phyloP scores from a whole-genome alignment of 2,113 vertebrate species.

The Sylvia atricapilla region DNA sequence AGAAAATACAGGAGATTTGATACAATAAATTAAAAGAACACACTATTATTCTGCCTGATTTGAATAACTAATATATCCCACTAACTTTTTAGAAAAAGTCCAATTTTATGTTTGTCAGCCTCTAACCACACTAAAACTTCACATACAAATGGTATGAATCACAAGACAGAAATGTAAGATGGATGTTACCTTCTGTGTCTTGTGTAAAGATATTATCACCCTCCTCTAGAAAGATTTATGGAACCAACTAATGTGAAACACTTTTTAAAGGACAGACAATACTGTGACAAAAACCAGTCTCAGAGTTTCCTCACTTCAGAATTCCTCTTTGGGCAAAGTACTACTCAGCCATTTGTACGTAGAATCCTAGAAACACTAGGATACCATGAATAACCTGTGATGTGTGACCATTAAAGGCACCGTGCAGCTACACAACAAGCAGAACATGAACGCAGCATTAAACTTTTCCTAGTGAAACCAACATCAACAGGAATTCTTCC shows the following conservation, averaged over 20 bases:
- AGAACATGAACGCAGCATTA: neutral
- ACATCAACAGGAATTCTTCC: neutral
- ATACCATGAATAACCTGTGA: neutral
- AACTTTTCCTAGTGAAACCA: neutral
- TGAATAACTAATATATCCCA: neutral
- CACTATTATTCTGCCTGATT: neutral
- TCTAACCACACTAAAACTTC: neutral
- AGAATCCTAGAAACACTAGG: neutral
- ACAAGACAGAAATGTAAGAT: neutral
- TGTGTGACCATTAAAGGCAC: neutral
- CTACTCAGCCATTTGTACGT: accelerated
- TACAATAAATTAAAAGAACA: neutral
- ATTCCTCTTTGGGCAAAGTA: neutral
- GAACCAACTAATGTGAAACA: neutral
- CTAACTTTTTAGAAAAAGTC: neutral
- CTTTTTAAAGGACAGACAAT: neutral
- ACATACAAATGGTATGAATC: slow-evolving; percentile 5
- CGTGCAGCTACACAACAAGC: neutral
- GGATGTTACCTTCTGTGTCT: neutral
- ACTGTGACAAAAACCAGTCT: neutral
- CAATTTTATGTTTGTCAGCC: neutral
- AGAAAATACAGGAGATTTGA: neutral
- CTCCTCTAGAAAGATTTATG: slow-evolving; percentile 37
- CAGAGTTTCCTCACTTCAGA: neutral
- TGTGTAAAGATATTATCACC: slow-evolving; percentile 47